Conservation (phyloP, 2,797 vertebrate genomes). For the Anolis apletophallus region DNA sequence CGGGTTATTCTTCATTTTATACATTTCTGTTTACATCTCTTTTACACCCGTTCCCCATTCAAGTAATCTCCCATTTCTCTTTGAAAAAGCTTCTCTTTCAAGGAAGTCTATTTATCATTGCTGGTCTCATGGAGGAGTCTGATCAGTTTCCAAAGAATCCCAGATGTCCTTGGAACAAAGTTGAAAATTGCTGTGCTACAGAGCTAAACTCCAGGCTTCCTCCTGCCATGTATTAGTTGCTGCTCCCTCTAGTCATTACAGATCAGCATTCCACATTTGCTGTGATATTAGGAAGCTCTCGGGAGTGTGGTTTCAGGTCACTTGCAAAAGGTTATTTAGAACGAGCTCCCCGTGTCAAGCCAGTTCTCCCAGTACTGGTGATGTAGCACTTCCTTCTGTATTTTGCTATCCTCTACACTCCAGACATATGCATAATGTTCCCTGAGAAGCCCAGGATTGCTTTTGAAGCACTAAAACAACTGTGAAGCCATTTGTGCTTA, state of each 20-base stretch:
- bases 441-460: conserved; percentile 12
- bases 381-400: conserved; percentile 30
- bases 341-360: conserved; percentile 20
- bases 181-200: conserved; percentile 2
- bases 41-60: too few species aligned
- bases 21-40: neutral
- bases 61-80: too few species aligned
- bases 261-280: conserved; percentile 17
- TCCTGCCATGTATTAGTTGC: neutral
- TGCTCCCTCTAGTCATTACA: neutral
- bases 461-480: conserved; percentile 23
- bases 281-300: conserved; percentile 18
- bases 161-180: neutral
- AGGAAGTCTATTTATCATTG: neutral
- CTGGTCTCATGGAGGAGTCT: neutral
- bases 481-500: conserved; percentile 37
- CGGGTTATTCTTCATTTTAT: neutral
- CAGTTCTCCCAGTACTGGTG: conserved; percentile 35
- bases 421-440: conserved; percentile 20
- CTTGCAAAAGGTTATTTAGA: conserved; percentile 19
- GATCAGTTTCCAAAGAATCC: neutral
- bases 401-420: conserved; percentile 26
- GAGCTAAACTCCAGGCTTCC: neutral
- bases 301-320: conserved; percentile 1
- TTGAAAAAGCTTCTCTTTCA: neutral